Evolutionary conservation across 2,797 vertebrate genomes (phyloP), one percentile per base, ranked within the genome.

Genomic region (Silurus aristotelis): DNA sequence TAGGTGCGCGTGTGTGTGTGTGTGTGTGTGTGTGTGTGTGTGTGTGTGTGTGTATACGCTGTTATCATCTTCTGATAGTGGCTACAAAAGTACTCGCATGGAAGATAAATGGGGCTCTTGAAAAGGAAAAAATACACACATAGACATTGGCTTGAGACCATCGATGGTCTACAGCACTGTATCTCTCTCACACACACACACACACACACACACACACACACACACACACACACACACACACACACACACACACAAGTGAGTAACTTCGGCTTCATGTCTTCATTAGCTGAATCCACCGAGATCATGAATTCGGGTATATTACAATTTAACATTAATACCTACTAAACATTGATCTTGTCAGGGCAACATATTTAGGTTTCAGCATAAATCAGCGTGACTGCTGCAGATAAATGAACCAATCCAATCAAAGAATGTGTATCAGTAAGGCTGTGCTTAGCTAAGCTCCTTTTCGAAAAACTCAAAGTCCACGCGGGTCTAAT

Each of bases 351-450:
- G 84, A 78, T 86, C 75, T 27, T 85, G 68, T 87, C 83, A 58
- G 0, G 3, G 56, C 82, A 85, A 82, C 86, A 85, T 87, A 86
- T 90, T 88, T 90, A 90, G 83, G 72, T 64, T 79, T 27, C 25
- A 22, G 52, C 7, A 46, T 85, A 81, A 84, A 82, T 84, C 83
- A 85, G 83, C 84, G 86, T 84, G 83, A 52, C 82, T n/a, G 56
- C 85, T 84, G 84, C 75, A 88, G 84, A 89, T 90, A 90, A 91
- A 92, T 86, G 88, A 89, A 85, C 85, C 83, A 91, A 91, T 86
- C 27, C 87, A 89, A 90, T 91, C 88, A 88, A 76, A 86, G 76
- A 84, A 85, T 71, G 20, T 22, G 80, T 52, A 52, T 87, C 86
- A 87, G 55, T 66, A 48, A 58, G 80, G 22, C 83, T 79, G 75